These are phyloP conservation scores for Spodoptera exigua DNA, from an alignment of 2,888 invertebrate species.

Conservation along the genomic window DNA sequence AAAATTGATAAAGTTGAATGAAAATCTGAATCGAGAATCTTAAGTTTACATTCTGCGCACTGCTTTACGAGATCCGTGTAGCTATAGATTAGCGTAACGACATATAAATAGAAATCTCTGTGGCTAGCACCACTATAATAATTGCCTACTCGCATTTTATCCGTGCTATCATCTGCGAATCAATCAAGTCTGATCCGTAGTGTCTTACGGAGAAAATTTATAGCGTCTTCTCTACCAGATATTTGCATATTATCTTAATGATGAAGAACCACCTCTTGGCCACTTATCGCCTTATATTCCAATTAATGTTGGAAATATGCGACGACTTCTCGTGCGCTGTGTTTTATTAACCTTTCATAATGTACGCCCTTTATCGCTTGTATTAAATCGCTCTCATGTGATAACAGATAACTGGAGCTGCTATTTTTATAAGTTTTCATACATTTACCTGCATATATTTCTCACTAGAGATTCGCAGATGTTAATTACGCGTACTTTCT, in stretches of 20 bases:
- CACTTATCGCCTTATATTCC: conserved; percentile 81
- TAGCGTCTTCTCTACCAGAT: conserved; percentile 70
- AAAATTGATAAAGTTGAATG: conserved; percentile 57
- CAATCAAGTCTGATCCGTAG: conserved; percentile 74
- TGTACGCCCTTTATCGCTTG: conserved; percentile 72
- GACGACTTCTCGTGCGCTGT: conserved; percentile 69
- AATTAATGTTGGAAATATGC: conserved; percentile 84
- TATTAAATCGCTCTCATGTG: conserved; percentile 78
- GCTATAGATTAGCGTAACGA: conserved; percentile 53
- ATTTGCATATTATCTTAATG: conserved; percentile 85
- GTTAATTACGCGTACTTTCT: too few species aligned
- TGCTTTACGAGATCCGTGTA: conserved; percentile 55
- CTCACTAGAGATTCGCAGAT: too few species aligned
- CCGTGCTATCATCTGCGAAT: conserved; percentile 73
- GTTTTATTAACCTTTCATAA: conserved; percentile 84
- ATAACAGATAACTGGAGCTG: conserved; percentile 69
- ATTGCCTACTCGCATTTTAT: conserved; percentile 64
- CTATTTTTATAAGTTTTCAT: conserved; percentile 64
- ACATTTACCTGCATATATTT: too few species aligned
- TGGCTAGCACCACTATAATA: conserved; percentile 54
- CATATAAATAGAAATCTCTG: conserved; percentile 56
- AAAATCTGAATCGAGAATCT: conserved; percentile 56
- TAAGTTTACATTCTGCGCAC: conserved; percentile 45
- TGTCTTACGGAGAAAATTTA: conserved; percentile 71
- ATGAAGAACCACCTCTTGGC: conserved; percentile 77